These are phyloP conservation scores for Podarcis raffonei DNA, from an alignment of 2,113 vertebrate genomes.

Conservation along the genomic window DNA sequence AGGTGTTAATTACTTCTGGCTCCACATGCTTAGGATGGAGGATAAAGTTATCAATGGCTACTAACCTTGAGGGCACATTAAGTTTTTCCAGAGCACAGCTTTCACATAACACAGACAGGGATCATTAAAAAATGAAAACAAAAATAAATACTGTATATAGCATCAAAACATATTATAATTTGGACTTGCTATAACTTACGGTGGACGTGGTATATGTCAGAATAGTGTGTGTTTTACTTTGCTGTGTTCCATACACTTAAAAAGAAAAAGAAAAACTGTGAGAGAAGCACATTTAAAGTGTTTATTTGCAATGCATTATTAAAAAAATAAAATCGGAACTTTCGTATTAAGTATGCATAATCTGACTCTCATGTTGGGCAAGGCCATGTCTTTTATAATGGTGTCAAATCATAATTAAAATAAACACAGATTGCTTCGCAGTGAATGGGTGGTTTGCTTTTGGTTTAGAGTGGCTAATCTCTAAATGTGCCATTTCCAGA, in stretches of 20 bases:
- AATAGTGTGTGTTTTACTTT: not conserved
- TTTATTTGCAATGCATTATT: conserved; percentile 63
- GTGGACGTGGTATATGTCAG: not conserved
- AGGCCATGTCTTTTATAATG: conserved; percentile 59
- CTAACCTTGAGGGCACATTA: no score
- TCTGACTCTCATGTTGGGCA: conserved; percentile 42
- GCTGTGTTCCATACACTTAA: not conserved
- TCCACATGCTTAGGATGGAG: no score
- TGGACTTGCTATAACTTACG: no score
- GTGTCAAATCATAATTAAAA: conserved; percentile 62
- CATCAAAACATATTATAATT: no score
- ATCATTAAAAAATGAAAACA: not conserved
- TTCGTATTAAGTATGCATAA: conserved; percentile 42
- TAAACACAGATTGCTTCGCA: conserved; percentile 40
- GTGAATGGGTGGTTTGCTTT: conserved; percentile 31
- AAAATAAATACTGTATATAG: not conserved
- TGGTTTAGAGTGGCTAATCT: conserved; percentile 49
- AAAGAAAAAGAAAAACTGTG: not conserved
- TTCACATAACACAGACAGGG: no score
- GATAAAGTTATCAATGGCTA: no score
- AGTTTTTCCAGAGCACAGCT: no score
- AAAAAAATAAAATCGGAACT: conserved; percentile 38
- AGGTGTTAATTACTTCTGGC: no score
- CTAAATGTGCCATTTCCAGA: conserved; percentile 46
- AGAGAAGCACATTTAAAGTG: conserved; percentile 30